A percentile compares a stretch with the other conserved stretches of the same genome.
These are phyloP conservation scores for Ecliptopera silaceata DNA, from an alignment of 2,888 invertebrate genomes.

Conservation along the genomic window DNA sequence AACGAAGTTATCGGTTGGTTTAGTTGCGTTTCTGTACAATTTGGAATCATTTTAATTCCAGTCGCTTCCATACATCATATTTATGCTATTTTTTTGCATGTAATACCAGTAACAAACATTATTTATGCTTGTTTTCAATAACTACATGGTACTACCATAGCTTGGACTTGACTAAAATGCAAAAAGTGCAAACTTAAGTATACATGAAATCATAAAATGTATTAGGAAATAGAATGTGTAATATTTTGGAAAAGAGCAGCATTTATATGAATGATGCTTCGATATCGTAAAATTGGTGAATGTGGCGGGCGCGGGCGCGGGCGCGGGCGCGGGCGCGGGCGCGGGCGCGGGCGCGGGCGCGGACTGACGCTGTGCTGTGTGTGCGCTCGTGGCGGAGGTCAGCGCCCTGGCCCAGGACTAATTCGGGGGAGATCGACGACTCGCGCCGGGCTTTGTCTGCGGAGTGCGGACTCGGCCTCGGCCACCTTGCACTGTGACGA, in stretches of 20 bases:
- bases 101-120: no score
- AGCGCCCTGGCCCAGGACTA: constrained; percentile 81
- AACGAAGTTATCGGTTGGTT: no score
- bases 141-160: no score
- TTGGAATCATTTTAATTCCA: no score
- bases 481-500: constrained; percentile 34
- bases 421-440: constrained; percentile 82
- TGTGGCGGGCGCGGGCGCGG: constrained; percentile 38
- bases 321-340: constrained; percentile 42
- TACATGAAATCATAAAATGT: no score
- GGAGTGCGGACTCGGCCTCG: constrained; percentile 61
- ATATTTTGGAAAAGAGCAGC: constrained; percentile 7
- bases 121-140: no score
- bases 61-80: no score
- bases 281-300: constrained; percentile 31
- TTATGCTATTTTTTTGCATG: no score
- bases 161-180: no score
- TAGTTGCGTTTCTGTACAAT: no score
- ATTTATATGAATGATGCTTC: constrained; percentile 24
- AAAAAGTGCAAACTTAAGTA: no score
- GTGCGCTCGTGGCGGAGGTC: constrained; percentile 65
- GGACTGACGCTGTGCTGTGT: constrained; percentile 45
- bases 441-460: constrained; percentile 77
- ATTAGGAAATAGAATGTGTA: constrained; percentile 11
- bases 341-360: constrained; percentile 41